Evolutionary conservation across 2,888 invertebrate genomes (phyloP).

Genomic region (Leptinotarsa rubiginosa): DNA sequence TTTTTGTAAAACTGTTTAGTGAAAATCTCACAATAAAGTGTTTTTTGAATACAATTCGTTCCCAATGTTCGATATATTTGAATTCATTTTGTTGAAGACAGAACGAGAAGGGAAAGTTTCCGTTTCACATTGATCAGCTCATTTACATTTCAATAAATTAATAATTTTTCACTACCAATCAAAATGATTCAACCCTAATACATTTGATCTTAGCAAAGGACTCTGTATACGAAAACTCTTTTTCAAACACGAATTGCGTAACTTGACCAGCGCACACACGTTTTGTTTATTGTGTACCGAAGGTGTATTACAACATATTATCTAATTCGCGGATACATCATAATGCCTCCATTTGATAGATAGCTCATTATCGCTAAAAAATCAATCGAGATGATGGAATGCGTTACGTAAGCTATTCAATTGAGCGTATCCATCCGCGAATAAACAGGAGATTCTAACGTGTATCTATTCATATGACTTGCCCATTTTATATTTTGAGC

Average conservation of each 20-base stretch:
- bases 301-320: background rate
- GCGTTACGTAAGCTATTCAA: background rate
- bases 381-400: background rate
- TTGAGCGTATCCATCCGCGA: conserved; percentile 1
- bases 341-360: background rate
- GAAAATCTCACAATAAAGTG: too few relatives aligned
- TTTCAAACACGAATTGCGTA: background rate
- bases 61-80: too few relatives aligned
- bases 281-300: background rate
- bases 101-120: too few relatives aligned
- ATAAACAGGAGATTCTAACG: background rate
- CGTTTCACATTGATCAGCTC: too few relatives aligned
- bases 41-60: too few relatives aligned
- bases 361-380: background rate
- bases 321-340: background rate
- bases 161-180: too few relatives aligned
- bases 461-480: background rate
- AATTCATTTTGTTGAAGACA: too few relatives aligned
- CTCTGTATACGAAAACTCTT: background rate
- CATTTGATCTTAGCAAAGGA: too few relatives aligned
- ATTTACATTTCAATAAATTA: too few relatives aligned
- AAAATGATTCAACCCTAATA: too few relatives aligned
- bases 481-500: background rate
- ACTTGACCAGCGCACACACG: background rate
- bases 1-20: too few relatives aligned